phyloP scores from a whole-genome alignment of 1,140 invertebrate genomes.

The Trinorchestia longiramus region DNA sequence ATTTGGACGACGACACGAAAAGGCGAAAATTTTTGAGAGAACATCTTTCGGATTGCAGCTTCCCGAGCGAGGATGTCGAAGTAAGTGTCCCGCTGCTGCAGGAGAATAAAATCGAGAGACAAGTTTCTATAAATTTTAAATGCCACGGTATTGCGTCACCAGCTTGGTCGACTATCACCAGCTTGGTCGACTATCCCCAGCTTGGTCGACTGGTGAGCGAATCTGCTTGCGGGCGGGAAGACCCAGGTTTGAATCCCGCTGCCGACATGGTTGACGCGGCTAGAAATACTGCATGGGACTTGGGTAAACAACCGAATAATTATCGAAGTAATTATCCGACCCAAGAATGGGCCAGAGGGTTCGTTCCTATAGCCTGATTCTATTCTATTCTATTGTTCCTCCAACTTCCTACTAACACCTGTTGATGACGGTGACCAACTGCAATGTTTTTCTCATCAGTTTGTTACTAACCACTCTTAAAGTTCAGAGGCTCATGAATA shows the following conservation, averaged over 20 bases:
- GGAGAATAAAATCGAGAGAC: not conserved
- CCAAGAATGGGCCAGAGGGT: too few species aligned
- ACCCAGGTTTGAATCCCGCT: too few species aligned
- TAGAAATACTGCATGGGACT: too few species aligned
- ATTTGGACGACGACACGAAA: conserved; percentile 89
- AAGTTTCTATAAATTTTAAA: not conserved
- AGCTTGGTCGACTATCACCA: too few species aligned
- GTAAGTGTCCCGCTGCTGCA: conserved; percentile 74
- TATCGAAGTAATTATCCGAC: too few species aligned
- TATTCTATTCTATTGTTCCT: not conserved
- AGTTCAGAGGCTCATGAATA: too few species aligned
- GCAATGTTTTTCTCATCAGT: not conserved
- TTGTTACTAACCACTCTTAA: not conserved
- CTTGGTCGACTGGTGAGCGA: too few species aligned
- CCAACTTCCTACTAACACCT: not conserved
- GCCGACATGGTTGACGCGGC: too few species aligned
- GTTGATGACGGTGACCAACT: not conserved
- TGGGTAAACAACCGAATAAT: too few species aligned
- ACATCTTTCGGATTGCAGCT: conserved; percentile 83
- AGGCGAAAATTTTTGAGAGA: conserved; percentile 85
- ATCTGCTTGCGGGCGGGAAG: too few species aligned
- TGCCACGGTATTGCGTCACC: not conserved
- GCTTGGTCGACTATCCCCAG: too few species aligned
- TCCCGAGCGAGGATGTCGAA: conserved; percentile 86
- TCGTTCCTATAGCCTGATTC: too few species aligned